Base-by-base conservation (phyloP, 2,113 vertebrate species). In the Dasyornis broadbenti region DNA sequence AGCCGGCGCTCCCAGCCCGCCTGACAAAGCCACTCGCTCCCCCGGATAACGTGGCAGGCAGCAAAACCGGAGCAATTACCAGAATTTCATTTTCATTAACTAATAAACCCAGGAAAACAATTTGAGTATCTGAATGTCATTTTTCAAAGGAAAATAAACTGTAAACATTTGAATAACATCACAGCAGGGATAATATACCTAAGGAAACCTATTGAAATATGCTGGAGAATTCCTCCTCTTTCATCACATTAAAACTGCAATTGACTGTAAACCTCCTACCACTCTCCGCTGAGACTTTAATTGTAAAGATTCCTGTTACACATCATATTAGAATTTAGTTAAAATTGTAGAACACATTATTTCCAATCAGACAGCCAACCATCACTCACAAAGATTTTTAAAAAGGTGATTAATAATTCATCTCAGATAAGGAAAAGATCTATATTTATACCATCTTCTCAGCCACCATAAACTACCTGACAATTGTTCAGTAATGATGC, bases 401-500 rank as follows among this genome's bases (percentile, higher is more conserved):
- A 98, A 98, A 98, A 98, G 98, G 98, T 98, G 98, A 99, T 98
- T 98, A 99, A 99, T 99, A 98, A 99, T 99, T 99, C 98, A 99
- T 98, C 98, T 98, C 97, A 97, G 97, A 98, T 98, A 98, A 99
- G 98, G 98, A 98, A 98, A 98, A 98, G 98, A 99, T 99, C 98
- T 99, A 98, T 98, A 99, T 99, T 99, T 99, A 98, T 98, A 98
- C 98, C 98, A 97, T 99, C 98, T 98, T 98, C 98, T 98, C 98
- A 98, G 98, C 98, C 98, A 99, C 98, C 98, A 99, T 99, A 99
- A 99, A 99, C 99, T 99, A 99, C 99, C 98, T 99, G 99, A 99
- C 99, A 99, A 99, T 99, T 99, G 99, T 99, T 99, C 99, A 98
- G 99, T 99, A 99, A 99, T 99, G 99, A 99, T 99, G 99, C 99